These are phyloP conservation scores for Meliscaeva auricollis DNA, from an alignment of 2,888 invertebrate species.

Conservation along the genomic window DNA sequence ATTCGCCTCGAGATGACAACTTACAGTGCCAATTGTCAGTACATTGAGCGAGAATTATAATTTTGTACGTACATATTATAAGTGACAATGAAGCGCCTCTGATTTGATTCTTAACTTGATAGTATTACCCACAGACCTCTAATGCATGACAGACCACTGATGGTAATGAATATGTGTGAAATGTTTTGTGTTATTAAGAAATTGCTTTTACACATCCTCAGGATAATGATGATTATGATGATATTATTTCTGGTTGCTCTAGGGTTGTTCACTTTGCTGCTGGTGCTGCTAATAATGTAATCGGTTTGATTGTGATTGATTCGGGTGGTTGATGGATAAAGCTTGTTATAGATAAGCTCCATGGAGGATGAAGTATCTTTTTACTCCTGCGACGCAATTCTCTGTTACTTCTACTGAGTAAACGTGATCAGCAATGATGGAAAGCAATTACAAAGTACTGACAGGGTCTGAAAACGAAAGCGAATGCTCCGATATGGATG, in stretches of 20 bases:
- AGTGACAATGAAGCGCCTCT: conserved; percentile 14
- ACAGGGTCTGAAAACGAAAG: no score
- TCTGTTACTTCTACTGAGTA: no score
- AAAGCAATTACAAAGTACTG: no score
- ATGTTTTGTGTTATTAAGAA: neutral
- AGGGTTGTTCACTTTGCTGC: no score
- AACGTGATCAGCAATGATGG: no score
- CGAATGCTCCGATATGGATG: no score
- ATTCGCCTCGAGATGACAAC: neutral
- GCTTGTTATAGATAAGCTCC: no score
- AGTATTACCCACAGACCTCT: conserved; percentile 60
- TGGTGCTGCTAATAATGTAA: no score
- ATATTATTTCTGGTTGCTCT: neutral
- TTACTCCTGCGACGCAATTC: no score
- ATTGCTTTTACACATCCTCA: neutral
- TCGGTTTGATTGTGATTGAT: no score
- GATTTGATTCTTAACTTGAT: conserved; percentile 57
- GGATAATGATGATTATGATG: conserved; percentile 7
- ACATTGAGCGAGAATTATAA: conserved; percentile 15
- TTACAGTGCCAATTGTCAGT: conserved; percentile 28
- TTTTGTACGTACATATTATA: conserved; percentile 20
- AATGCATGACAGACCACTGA: neutral
- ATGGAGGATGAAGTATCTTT: no score
- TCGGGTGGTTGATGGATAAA: no score
- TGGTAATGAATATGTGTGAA: conserved; percentile 48